Evolutionary conservation across 2,113 vertebrate species (phyloP), one percentile per base, ranked within the genome.

Genomic region (Psettodes erumei): DNA sequence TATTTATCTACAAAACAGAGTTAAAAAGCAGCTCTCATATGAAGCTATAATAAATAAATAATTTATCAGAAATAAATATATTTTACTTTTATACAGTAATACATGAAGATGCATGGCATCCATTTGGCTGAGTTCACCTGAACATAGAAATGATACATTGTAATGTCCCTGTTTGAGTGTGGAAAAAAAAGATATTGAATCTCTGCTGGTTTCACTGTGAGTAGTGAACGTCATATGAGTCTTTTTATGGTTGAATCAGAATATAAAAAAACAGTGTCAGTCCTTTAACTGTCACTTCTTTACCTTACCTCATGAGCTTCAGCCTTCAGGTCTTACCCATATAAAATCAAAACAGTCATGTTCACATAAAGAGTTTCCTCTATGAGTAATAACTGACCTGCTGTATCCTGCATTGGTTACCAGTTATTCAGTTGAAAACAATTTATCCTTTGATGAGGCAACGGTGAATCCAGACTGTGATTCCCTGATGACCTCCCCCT

Each of bases 11-110:
- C 88, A 90, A 64, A 81, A 83, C 28, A 76, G 40, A 89, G 90
- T 91, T 85, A 40, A 40, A 40, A 30, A 92, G 89, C 75, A 91
- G 91, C 87, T 90, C 77, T 92, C 91, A 88, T 87, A 92, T 81
- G 82, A 91, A 90, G 93, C 88, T 86, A 89, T 87, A 95, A 95
- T 95, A 95, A 95, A 95, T 95, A 95, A 95, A 95, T 95, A 95
- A 95, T 81, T 95, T 95, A 95, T 85, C 91, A 89, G 87, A 92
- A 95, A 95, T 95, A 95, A 95, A 95, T 95, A 95, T 91, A 91
- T 70, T 84, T 91, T 93, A 91, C 88, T 95, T 88, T 91, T 88
- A 90, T 89, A 93, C 91, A 94, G 92, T 93, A 93, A 94, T 91
- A 92, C 91, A 89, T 88, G 88, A 90, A 92, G 92, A 95, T 95